Conservation (phyloP, 1,140 invertebrate genomes). For the Myzus persicae region DNA sequence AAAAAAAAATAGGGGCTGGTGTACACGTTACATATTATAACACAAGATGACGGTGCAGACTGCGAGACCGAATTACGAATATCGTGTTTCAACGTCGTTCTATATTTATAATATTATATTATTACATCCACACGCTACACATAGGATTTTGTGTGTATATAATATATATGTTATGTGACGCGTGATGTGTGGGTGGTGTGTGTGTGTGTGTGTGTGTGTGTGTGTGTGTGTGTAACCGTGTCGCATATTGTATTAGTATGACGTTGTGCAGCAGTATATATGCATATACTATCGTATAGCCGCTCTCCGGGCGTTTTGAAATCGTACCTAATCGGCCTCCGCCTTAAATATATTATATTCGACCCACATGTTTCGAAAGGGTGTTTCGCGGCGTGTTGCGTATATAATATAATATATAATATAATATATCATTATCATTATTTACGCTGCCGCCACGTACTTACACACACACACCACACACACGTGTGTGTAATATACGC, state of each 20-base stretch:
- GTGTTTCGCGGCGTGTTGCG: constrained; percentile 13
- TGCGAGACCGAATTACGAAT: constrained; percentile 1
- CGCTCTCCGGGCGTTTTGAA: constrained; percentile 15
- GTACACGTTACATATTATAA: background rate
- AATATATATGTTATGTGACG: background rate
- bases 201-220: background rate
- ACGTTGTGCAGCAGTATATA: background rate
- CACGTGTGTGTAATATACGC: background rate
- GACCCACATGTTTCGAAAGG: constrained; percentile 42
- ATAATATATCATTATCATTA: constrained; percentile 15
- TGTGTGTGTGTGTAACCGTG: background rate
- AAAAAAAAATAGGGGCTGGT: background rate
- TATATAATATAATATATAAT: background rate
- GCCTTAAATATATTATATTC: background rate
- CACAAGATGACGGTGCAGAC: background rate
- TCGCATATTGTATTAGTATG: background rate
- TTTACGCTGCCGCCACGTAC: background rate
- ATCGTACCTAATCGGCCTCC: background rate
- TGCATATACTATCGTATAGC: background rate
- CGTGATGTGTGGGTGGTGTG: background rate
- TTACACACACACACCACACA: background rate
- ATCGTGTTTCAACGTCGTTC: constrained; percentile 6
- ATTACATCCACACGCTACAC: background rate
- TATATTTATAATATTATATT: no score
- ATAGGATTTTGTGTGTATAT: background rate